Base-by-base conservation (phyloP, 2,797 vertebrate genomes). In the Allobates femoralis region DNA sequence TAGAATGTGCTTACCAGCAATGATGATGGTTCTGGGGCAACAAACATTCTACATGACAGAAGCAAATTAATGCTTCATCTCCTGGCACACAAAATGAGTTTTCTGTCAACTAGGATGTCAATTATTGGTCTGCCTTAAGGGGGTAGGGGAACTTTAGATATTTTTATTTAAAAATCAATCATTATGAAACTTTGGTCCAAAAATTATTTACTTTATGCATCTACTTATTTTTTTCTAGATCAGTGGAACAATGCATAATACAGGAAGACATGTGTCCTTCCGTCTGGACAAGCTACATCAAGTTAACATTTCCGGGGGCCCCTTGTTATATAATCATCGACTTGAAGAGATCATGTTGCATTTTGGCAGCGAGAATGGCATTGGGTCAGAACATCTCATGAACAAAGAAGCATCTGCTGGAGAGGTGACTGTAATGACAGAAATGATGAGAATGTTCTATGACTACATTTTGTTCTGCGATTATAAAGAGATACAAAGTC, bases 301-400 rank as follows among this genome's bases (percentile, higher is more conserved):
- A 89, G 93, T 94, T 71, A 94, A 94, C 3, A 91, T 94, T 58
- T 94, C 93, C 26, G 93, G 93, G 30, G 93, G 93, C 3, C 93
- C 93, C 32, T 91, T 94, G 34, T 91, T 92, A 14, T 94, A 94
- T 0, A 94, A 92, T 67, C 93, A 94, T 86, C 91, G 92, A 15
- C 93, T 94, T 79, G 93, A 93, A 26, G 93, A 94, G 80, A 83
- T 94, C 3, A 90, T 92, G 16, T 85, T 94, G 55, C 90, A 94
- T 8, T 94, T 94, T 86, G 93, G 93, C 23, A 91, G 93, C 2
- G 91, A 93, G 0, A 92, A 94, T 0, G 90, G 91, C 8, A 88
- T 91, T 0, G 93, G 93, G 32, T 94, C 93, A 3, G 93, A 94
- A 85, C 93, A 94, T 85, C 90, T 91, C 66, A 91, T 94, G 86